A percentile compares a stretch with the other conserved stretches of the same genome.
Evolutionary conservation across 1,140 invertebrate genomes (phyloP).

Genomic region (Drosophila santomea): DNA sequence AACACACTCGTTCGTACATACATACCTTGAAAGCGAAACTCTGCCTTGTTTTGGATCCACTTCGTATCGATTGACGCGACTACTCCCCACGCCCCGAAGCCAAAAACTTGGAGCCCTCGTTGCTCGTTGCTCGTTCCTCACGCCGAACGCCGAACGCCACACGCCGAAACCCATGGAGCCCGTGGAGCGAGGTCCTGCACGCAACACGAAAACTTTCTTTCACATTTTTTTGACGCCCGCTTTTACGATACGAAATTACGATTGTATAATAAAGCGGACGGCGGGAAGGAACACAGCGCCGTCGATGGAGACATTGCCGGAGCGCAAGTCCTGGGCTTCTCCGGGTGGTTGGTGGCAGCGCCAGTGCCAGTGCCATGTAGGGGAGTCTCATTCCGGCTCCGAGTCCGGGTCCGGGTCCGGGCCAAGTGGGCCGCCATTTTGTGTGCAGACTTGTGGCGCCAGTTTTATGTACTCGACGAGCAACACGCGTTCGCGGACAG

Average conservation of each 20-base stretch:
- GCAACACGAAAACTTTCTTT: slow-evolving; percentile 81
- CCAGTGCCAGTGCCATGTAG: background rate
- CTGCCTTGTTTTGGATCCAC: slow-evolving; percentile 35
- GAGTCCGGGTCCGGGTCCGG: slow-evolving; percentile 13
- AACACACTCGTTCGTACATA: background rate
- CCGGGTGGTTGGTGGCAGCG: background rate
- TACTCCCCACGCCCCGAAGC: slow-evolving; percentile 2
- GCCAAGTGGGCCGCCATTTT: slow-evolving; percentile 79
- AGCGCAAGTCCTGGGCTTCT: slow-evolving; percentile 2
- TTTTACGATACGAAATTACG: slow-evolving; percentile 82
- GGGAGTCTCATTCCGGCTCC: slow-evolving; percentile 8
- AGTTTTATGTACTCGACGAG: slow-evolving; percentile 80
- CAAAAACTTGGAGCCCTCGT: slow-evolving; percentile 1
- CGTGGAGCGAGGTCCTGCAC: slow-evolving; percentile 62
- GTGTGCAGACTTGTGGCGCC: slow-evolving; percentile 79
- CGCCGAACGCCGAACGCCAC: too few relatives aligned
- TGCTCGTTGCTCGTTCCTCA: background rate
- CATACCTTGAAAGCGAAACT: slow-evolving; percentile 50
- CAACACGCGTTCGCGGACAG: slow-evolving; percentile 67
- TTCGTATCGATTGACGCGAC: slow-evolving; percentile 42
- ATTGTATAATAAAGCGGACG: slow-evolving; percentile 77
- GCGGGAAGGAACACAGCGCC: slow-evolving; percentile 16
- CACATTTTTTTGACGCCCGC: slow-evolving; percentile 75
- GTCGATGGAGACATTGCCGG: slow-evolving; percentile 43
- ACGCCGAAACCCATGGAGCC: background rate